These are phyloP conservation scores for Kryptolebias marmoratus DNA, from an alignment of 2,113 vertebrate species.

Conservation along the genomic window DNA sequence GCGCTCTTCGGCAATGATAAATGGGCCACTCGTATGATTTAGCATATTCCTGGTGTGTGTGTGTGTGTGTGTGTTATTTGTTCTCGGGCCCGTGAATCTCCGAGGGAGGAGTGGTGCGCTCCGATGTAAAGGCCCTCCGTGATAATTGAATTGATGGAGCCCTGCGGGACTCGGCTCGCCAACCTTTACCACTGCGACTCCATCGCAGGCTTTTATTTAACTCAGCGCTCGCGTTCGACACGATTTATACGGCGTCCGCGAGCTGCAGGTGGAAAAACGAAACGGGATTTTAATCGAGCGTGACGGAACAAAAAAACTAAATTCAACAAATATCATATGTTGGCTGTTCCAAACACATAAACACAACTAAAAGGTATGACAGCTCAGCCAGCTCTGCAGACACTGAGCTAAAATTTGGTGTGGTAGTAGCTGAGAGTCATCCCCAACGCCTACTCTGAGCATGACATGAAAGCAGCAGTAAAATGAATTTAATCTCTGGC, in stretches of 20 bases:
- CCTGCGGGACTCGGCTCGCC: constrained; percentile 35
- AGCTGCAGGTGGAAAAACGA: neutral
- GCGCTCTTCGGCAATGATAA: constrained; percentile 71
- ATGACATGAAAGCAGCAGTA: no score
- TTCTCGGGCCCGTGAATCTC: constrained; percentile 41
- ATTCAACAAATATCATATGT: no score
- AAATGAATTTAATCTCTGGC: no score
- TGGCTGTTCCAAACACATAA: no score
- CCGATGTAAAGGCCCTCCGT: constrained; percentile 53
- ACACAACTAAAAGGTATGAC: no score
- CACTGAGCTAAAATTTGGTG: no score
- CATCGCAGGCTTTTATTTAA: neutral
- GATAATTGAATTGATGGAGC: constrained; percentile 74
- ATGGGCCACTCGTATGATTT: constrained; percentile 65
- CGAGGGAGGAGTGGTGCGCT: constrained; percentile 38
- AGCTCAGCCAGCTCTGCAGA: no score
- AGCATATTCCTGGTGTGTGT: constrained; percentile 66
- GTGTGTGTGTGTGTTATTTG: constrained; percentile 58
- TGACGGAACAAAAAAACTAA: no score
- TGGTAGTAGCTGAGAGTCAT: no score
- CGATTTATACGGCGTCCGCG: neutral
- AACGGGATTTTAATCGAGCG: no score
- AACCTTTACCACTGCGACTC: constrained; percentile 1
- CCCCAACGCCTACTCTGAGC: no score
- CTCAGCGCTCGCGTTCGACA: neutral